Conservation (phyloP, 1,140 invertebrate species). For the Neodiprion pinetum region DNA sequence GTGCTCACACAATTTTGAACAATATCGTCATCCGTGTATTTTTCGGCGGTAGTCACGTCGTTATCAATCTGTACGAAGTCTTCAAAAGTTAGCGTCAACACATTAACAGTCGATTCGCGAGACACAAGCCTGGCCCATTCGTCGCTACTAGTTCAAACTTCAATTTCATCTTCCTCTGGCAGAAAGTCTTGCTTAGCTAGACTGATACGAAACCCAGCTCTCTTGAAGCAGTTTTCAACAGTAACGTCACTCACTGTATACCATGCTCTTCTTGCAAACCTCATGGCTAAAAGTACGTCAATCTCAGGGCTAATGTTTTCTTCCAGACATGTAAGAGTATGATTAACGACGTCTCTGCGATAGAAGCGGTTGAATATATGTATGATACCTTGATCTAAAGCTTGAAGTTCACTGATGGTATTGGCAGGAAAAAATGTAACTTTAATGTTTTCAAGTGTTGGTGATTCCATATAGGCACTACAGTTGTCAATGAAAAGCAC, state of each 20-base stretch:
- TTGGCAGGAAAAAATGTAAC: constrained; percentile 59
- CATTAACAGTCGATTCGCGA: constrained; percentile 16
- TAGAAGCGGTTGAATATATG: constrained; percentile 45
- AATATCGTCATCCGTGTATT: constrained; percentile 27
- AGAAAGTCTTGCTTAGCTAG: constrained; percentile 25
- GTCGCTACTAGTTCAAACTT: constrained; percentile 32
- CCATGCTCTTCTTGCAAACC: constrained; percentile 37
- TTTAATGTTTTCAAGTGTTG: constrained; percentile 46
- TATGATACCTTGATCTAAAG: constrained; percentile 61
- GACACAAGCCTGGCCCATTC: constrained; percentile 29
- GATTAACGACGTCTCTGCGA: constrained; percentile 35
- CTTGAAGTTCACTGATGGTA: constrained; percentile 60
- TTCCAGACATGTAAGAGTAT: constrained; percentile 42
- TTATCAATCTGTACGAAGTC: constrained; percentile 27
- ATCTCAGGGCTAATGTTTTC: constrained; percentile 31
- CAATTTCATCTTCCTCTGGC: constrained; percentile 29
- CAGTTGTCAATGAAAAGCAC: constrained; percentile 35
- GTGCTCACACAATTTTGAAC: constrained; percentile 23
- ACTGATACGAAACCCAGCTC: constrained; percentile 29
- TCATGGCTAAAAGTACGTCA: constrained; percentile 35
- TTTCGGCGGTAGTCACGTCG: constrained; percentile 24
- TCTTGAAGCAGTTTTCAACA: constrained; percentile 38
- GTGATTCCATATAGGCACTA: constrained; percentile 28
- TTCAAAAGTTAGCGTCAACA: constrained; percentile 24
- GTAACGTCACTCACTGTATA: constrained; percentile 33